Percentiles rank a stretch among this genome's conserved stretches.
Evolutionary conservation across 1,140 invertebrate genomes (phyloP).

Genomic region (Ylistrum balloti): DNA sequence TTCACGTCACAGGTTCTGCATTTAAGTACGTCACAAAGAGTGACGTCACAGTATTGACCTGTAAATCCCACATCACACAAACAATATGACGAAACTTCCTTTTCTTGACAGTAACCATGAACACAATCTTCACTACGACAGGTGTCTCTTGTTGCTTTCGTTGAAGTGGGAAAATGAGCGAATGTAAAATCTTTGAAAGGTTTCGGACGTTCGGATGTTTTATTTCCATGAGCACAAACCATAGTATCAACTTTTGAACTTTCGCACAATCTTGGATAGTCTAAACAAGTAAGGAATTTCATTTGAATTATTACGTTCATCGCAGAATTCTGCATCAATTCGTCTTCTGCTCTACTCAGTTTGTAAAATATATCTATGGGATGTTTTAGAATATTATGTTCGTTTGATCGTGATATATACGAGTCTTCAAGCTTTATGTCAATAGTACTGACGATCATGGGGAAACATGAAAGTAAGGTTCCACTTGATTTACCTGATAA

Average conservation of each 20-base stretch:
- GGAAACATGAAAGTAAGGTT: neutral
- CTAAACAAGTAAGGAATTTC: neutral
- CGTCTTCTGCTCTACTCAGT: neutral
- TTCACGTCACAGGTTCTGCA: neutral
- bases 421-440: neutral
- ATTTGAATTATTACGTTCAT: neutral
- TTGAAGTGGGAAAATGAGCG: neutral
- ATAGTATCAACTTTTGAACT: neutral
- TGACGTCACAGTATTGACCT: neutral
- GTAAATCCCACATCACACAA: neutral
- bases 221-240: neutral
- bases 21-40: neutral
- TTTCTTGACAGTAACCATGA: neutral
- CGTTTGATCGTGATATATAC: neutral
- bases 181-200: neutral
- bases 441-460: neutral
- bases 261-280: neutral
- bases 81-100: neutral
- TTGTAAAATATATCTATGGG: neutral
- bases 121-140: neutral
- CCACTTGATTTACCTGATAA: neutral
- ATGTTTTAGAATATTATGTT: neutral
- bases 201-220: neutral
- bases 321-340: neutral
- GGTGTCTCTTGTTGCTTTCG: neutral